phyloP scores from a whole-genome alignment of 1,140 invertebrate species.

The Xylocopa sonorina region DNA sequence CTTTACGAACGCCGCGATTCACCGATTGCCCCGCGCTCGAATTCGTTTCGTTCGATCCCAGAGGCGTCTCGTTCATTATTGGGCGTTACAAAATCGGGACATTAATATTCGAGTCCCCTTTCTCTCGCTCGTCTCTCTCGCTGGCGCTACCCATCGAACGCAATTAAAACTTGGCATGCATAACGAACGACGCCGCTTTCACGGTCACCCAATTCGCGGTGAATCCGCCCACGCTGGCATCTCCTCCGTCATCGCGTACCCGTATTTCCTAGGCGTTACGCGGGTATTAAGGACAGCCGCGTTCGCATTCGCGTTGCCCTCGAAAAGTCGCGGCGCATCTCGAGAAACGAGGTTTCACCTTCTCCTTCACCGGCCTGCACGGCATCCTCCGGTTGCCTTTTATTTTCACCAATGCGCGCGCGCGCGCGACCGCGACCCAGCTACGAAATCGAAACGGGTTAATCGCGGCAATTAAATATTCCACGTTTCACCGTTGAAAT shows the following conservation, averaged over 20 bases:
- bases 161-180: background rate
- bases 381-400: background rate
- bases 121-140: too few relatives aligned
- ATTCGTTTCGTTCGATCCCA: background rate
- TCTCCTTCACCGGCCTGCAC: slow-evolving; percentile 36
- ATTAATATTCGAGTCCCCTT: background rate
- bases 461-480: background rate
- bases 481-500: background rate
- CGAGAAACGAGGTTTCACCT: slow-evolving; percentile 54
- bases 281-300: background rate
- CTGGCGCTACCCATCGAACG: background rate
- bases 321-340: slow-evolving; percentile 25
- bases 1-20: too few relatives aligned
- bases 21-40: too few relatives aligned
- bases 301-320: slow-evolving; percentile 28
- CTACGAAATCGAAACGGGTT: slow-evolving; percentile 25
- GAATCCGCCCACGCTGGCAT: background rate
- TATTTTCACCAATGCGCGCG: background rate
- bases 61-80: background rate
- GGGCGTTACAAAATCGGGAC: slow-evolving; percentile 2
- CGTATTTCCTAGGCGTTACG: background rate
- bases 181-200: slow-evolving; percentile 6
- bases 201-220: background rate
- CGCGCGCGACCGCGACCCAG: background rate
- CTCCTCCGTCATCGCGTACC: background rate